Conservation (phyloP, 2,797 vertebrate species). For the Zalophus californianus region DNA sequence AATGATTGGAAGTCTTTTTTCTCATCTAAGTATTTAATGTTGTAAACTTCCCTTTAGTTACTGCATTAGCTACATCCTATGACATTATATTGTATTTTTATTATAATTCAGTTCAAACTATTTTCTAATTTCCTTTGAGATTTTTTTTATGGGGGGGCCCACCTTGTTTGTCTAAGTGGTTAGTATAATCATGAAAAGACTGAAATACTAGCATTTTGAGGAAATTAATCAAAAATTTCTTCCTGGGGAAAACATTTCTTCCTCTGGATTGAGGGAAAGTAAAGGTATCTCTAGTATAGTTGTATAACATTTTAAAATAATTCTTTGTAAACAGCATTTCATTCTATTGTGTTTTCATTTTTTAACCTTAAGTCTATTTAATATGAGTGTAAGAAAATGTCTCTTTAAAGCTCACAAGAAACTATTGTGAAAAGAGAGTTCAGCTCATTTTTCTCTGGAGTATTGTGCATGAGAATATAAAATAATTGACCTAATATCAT, state of each 20-base stretch:
- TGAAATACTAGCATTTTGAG: constrained; percentile 14
- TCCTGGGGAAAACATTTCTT: background rate
- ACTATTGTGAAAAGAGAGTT: background rate
- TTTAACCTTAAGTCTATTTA: background rate
- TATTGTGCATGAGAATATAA: background rate
- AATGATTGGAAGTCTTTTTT: background rate
- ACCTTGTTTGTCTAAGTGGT: background rate
- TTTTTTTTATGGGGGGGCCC: background rate
- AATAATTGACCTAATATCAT: background rate
- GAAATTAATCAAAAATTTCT: constrained; percentile 12
- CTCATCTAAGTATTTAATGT: constrained; percentile 9
- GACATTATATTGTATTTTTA: background rate
- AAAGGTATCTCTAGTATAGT: background rate
- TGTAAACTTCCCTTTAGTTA: constrained; percentile 15
- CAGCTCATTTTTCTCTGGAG: background rate
- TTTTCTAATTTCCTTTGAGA: constrained; percentile 49
- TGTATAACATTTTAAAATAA: constrained; percentile 21
- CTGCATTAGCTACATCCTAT: background rate
- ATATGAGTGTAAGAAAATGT: constrained; percentile 39
- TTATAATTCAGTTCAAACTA: background rate
- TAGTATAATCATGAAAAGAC: background rate
- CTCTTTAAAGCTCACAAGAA: background rate
- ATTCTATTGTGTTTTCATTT: background rate
- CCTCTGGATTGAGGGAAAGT: background rate
- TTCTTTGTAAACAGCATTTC: background rate